A percentile compares a stretch with the other conserved stretches of the same genome.
These are phyloP conservation scores for Tetramorium simillimum DNA, from an alignment of 1,140 invertebrate genomes.

Conservation along the genomic window DNA sequence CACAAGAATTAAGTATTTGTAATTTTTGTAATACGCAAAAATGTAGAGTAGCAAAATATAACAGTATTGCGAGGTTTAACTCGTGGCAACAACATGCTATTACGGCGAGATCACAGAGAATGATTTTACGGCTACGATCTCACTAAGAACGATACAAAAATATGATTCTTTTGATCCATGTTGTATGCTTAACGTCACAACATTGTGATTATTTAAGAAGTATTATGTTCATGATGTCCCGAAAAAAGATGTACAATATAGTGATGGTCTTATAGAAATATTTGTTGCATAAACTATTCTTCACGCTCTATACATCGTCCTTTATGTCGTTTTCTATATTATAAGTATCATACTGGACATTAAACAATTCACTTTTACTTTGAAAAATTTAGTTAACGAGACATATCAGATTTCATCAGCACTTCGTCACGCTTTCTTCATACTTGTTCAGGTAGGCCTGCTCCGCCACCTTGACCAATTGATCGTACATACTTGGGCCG, in stretches of 20 bases:
- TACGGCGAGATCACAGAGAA: background rate
- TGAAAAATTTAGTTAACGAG: background rate
- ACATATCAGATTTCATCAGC: background rate
- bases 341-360: background rate
- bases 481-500: conserved; percentile 85
- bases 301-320: background rate
- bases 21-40: conserved; percentile 5
- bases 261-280: background rate
- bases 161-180: background rate
- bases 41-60: conserved; percentile 59
- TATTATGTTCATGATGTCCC: background rate
- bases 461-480: conserved; percentile 80
- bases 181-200: background rate
- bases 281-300: background rate
- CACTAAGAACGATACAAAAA: conserved; percentile 28
- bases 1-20: conserved; percentile 10
- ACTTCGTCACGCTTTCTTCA: conserved; percentile 42
- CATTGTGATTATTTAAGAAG: conserved; percentile 18
- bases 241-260: background rate
- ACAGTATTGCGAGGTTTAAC: background rate
- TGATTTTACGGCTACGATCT: background rate
- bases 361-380: background rate
- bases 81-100: background rate
- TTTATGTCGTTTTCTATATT: background rate
- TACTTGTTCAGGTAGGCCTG: conserved; percentile 77